Base-by-base conservation (phyloP, 2,113 vertebrate genomes). In the Platichthys stellatus region DNA sequence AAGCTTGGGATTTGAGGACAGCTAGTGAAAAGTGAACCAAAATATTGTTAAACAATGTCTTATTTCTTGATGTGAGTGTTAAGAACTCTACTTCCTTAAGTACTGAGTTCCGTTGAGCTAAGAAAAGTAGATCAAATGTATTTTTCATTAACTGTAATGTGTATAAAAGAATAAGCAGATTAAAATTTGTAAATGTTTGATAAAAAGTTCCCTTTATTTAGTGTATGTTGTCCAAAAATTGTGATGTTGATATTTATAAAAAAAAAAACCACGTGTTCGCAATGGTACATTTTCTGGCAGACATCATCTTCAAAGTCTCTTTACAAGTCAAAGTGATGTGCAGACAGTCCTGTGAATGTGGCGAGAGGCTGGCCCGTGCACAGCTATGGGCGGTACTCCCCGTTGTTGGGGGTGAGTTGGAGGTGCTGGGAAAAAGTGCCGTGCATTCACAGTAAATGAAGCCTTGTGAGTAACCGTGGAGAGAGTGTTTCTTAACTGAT, bases 341-440 rank as follows among this genome's bases (percentile, higher is more conserved):
- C 68, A 78, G 76, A 85, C 69, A 20, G 82, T 74, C 51, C 72
- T 86, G 73, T 88, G 84, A 89, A 83, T 82, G 80, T 70, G 74
- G 63, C 65, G 61, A 49, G 67, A 74, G 82, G 56, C 80, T 88
- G 89, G 81, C 82, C 71, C 53, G 57, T 85, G 69, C 80, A 70
- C 79, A 75, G 78, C 68, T 85, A 72, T 88, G 81, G 84, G 80
- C 68, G 83, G 85, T 72, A 59, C 88, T 89, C 84, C 82, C 83
- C 43, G 86, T 88, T 90, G 90, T 89, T 82, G 88, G 69, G 84
- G 87, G 81, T 72, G 88, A 88, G 80, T 78, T 60, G 81, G 83
- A 90, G 86, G 78, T 87, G 85, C 85, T 90, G 92, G 88, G 92
- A 91, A 91, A 92, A 82, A 86, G 81, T 17, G 56, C 23, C 40